phyloP scores from a whole-genome alignment of 2,797 vertebrate species.

The Aldrovandia affinis region DNA sequence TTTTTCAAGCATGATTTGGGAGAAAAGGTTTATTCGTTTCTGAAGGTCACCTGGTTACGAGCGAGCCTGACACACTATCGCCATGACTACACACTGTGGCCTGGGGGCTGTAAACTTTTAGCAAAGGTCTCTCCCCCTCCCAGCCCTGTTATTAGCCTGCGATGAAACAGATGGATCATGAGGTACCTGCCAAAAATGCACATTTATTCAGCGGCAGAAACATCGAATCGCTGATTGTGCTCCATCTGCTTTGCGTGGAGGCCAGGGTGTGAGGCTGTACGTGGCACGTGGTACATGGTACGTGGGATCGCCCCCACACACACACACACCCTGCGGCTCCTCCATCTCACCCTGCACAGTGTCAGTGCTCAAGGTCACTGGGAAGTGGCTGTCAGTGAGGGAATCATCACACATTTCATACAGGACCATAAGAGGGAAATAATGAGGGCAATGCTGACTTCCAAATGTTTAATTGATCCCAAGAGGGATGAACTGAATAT shows the following conservation, averaged over 20 bases:
- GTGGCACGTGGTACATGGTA: neutral
- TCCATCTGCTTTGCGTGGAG: slow-evolving; percentile 28
- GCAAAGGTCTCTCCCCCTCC: slow-evolving; percentile 2
- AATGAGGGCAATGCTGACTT: slow-evolving; percentile 6
- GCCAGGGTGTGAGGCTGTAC: neutral
- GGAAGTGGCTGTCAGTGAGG: slow-evolving; percentile 19
- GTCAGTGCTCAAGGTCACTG: neutral
- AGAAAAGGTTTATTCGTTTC: neutral
- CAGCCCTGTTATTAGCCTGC: neutral
- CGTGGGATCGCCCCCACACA: neutral
- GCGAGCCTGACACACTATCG: neutral
- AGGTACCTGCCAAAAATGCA: neutral
- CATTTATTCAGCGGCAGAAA: slow-evolving; percentile 28
- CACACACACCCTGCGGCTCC: neutral
- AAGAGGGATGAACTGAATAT: slow-evolving; percentile 19
- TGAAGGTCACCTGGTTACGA: neutral
- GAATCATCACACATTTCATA: neutral
- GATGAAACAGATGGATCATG: slow-evolving; percentile 17
- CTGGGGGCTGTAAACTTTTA: neutral
- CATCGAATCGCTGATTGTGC: slow-evolving; percentile 32
- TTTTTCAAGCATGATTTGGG: too few relatives aligned
- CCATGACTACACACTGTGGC: neutral
- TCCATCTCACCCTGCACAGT: neutral
- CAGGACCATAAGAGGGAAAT: neutral
- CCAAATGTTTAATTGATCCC: slow-evolving; percentile 17